Evolutionary conservation across 64 coral and sea anemone genomes (phyloP).

Genomic region (Exaiptasia diaphana): DNA sequence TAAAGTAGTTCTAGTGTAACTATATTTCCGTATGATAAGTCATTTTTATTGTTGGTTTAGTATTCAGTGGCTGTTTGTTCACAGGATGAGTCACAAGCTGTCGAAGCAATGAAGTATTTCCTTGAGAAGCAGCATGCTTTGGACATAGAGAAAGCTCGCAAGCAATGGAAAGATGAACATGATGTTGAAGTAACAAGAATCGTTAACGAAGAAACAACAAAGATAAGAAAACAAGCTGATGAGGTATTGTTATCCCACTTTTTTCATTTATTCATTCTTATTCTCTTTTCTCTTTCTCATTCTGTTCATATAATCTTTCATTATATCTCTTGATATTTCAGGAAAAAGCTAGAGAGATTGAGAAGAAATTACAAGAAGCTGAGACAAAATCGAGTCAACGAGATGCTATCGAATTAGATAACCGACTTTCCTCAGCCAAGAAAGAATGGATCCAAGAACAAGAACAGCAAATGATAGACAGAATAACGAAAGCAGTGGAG

Average conservation of each 20-base stretch:
- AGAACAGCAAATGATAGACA: conserved; percentile 51
- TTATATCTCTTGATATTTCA: not conserved
- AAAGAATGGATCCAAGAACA: conserved; percentile 31
- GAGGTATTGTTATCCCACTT: too few relatives aligned
- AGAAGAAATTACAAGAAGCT: conserved; percentile 10
- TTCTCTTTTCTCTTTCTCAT: not conserved
- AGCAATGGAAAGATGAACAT: conserved; percentile 46
- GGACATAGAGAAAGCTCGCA: conserved; percentile 29
- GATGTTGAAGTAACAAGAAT: not conserved
- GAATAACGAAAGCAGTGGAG: conserved; percentile 33
- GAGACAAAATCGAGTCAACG: not conserved
- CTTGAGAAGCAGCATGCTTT: conserved; percentile 29
- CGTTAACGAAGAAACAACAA: conserved; percentile 29
- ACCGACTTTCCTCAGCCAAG: conserved; percentile 1
- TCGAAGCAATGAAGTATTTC: conserved; percentile 11
- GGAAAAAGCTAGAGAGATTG: not conserved
- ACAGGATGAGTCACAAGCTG: conserved; percentile 55
- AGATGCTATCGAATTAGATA: not conserved
- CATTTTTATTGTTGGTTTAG: too few relatives aligned
- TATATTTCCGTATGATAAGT: too few relatives aligned
- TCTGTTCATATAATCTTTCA: not conserved
- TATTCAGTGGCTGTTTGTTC: not conserved
- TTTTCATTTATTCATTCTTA: too few relatives aligned
- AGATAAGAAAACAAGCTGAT: conserved; percentile 20
- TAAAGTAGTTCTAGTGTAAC: not conserved